phyloP scores from a whole-genome alignment of 2,888 invertebrate species.

The Aproaerema taeniolella region DNA sequence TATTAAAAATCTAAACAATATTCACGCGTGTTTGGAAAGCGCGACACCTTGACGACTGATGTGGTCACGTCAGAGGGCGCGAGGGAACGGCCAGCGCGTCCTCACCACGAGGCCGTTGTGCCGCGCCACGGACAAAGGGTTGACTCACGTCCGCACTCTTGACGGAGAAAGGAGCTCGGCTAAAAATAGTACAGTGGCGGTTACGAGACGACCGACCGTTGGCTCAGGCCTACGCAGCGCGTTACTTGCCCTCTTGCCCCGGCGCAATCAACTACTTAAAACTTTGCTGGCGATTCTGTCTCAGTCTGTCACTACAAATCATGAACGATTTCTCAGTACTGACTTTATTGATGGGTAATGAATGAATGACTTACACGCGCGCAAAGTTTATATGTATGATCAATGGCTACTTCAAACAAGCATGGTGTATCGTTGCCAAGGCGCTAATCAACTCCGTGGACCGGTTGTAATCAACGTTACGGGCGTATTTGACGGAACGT shows the following conservation, averaged over 20 bases:
- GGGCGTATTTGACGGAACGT: slow-evolving; percentile 28
- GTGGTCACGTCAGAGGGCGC: slow-evolving; percentile 10
- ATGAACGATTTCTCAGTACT: slow-evolving; percentile 11
- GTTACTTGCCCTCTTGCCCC: slow-evolving; percentile 40
- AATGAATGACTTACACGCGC: slow-evolving; percentile 19
- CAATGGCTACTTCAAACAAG: slow-evolving; percentile 23
- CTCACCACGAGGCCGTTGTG: slow-evolving; percentile 43
- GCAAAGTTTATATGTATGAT: slow-evolving; percentile 22
- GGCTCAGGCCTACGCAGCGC: slow-evolving; percentile 54
- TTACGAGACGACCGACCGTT: slow-evolving; percentile 47
- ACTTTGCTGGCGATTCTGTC: slow-evolving; percentile 14
- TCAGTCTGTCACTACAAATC: slow-evolving; percentile 7
- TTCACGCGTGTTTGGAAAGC: slow-evolving; percentile 53
- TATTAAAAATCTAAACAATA: slow-evolving; percentile 60
- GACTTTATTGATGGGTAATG: neutral
- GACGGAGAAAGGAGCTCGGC: slow-evolving; percentile 58
- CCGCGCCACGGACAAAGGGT: slow-evolving; percentile 59
- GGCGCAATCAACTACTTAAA: slow-evolving; percentile 20
- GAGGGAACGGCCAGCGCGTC: slow-evolving; percentile 30
- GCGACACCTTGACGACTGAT: slow-evolving; percentile 37
- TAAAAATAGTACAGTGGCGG: slow-evolving; percentile 61
- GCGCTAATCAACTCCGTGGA: slow-evolving; percentile 29
- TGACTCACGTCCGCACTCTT: slow-evolving; percentile 64
- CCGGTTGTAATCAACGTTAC: slow-evolving; percentile 28
- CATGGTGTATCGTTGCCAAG: slow-evolving; percentile 19